These are phyloP conservation scores for Acrocephalus kingi DNA, from an alignment of 2,113 vertebrate genomes.

Conservation along the genomic window DNA sequence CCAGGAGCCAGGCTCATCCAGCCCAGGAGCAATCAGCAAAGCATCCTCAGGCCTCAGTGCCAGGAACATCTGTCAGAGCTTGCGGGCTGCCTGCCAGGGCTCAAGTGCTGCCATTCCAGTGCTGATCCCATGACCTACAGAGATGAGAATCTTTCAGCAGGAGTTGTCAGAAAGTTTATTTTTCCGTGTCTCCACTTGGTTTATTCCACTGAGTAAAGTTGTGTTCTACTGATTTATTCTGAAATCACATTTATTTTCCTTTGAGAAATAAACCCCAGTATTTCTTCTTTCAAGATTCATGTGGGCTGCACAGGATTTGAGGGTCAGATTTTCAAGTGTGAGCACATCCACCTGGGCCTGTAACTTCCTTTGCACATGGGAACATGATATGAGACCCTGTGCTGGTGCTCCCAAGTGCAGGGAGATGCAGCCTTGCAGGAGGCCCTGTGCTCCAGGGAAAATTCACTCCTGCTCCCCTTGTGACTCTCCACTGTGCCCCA, in stretches of 20 bases:
- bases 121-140: constrained; percentile 12
- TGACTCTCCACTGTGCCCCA: neutral
- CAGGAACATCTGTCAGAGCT: constrained; percentile 41
- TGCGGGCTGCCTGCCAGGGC: neutral
- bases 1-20: neutral
- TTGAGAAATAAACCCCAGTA: neutral
- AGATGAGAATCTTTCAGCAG: constrained; percentile 57
- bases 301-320: neutral
- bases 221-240: constrained; percentile 37
- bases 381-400: neutral
- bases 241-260: constrained; percentile 22
- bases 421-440: neutral
- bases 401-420: neutral
- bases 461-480: accelerated
- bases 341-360: neutral
- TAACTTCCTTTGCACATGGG: neutral
- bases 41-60: neutral
- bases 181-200: constrained; percentile 24
- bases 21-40: constrained; percentile 3
- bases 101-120: constrained; percentile 40
- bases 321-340: neutral
- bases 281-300: neutral
- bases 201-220: neutral
- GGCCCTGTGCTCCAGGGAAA: neutral
- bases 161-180: constrained; percentile 37